A percentile compares a stretch with the other conserved stretches of the same genome.
Conservation (phyloP, 2,797 vertebrate species). For the Luscinia megarhynchos region DNA sequence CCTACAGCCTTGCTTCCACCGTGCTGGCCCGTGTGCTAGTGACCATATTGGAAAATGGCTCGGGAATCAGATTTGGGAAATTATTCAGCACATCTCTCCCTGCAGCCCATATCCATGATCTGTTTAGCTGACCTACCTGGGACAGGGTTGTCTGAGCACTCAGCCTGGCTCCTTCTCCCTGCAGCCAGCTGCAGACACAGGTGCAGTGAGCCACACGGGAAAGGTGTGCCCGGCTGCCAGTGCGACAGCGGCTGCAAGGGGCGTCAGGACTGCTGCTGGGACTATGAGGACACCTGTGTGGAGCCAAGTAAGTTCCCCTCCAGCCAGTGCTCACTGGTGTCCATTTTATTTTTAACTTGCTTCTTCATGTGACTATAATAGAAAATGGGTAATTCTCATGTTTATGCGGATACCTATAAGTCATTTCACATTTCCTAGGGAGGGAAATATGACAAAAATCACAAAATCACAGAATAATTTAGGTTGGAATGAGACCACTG, state of each 20-base stretch:
- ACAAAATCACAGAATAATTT: background rate
- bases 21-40: accelerated
- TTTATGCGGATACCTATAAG: background rate
- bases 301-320: slow-evolving; percentile 71
- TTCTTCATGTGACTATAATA: background rate
- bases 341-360: background rate
- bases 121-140: background rate
- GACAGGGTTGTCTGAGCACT: background rate
- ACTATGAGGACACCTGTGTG: slow-evolving; percentile 76
- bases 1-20: accelerated
- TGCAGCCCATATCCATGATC: accelerated
- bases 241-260: slow-evolving; percentile 65
- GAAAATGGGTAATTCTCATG: background rate
- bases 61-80: accelerated
- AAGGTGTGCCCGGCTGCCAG: slow-evolving; percentile 28
- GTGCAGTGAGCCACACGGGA: slow-evolving; percentile 40
- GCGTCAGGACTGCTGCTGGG: slow-evolving; percentile 77
- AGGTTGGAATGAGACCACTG: background rate
- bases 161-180: background rate
- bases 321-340: background rate
- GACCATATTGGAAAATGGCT: background rate
- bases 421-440: background rate
- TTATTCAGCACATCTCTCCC: background rate
- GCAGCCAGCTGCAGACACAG: slow-evolving; percentile 77
- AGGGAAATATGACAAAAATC: background rate